Evolutionary conservation across 2,888 invertebrate species (phyloP), one percentile per base, ranked within the genome.

Genomic region (Bellardia bayeri): DNA sequence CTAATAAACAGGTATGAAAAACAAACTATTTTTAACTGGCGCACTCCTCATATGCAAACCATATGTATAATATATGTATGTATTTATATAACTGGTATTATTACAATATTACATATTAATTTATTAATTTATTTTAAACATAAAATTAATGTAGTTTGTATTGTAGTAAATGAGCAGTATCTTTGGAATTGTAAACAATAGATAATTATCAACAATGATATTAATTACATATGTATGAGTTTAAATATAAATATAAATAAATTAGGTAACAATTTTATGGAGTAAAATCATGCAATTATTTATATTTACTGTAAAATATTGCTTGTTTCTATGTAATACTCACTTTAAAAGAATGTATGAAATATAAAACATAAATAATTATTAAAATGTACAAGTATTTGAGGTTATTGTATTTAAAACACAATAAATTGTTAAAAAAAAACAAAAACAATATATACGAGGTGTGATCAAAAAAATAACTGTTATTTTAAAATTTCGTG

Each of bases 211-310:
- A 74, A 72, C 79, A 84, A 84, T 72, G 61, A 58, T 74, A 72
- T 84, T 79, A 74, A 74, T 79, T 79, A 74, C 79, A 84, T 79
- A 84, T 79, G 79, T 84, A 74, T 78, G 51, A 61, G n/a, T 64
- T 82, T 49, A 61, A 69, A 66, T 16, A 80, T 49, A 61, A 69
- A 66, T 16, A 80, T 33, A 68, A 61, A 42, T 74, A 58, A 58
- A 74, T 66, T 82, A 81, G 71, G 13, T 56, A 74, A 45, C 23
- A 72, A 66, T 45, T 58, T 56, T 56, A 23, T 54, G 7, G 54
- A 51, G 45, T 16, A 58, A 80, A 69, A 61, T 30, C 14, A 61
- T 23, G 7, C 37, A 45, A 58, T 58, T 58, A 37, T 72, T 42
- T 58, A 14, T 14, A 42, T 72, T 14, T 51, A 51, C 14, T n/a